Percentiles rank a stretch among this genome's conserved stretches.
Evolutionary conservation across 2,888 invertebrate species (phyloP).

Genomic region (Callyntrura guangdongensis): DNA sequence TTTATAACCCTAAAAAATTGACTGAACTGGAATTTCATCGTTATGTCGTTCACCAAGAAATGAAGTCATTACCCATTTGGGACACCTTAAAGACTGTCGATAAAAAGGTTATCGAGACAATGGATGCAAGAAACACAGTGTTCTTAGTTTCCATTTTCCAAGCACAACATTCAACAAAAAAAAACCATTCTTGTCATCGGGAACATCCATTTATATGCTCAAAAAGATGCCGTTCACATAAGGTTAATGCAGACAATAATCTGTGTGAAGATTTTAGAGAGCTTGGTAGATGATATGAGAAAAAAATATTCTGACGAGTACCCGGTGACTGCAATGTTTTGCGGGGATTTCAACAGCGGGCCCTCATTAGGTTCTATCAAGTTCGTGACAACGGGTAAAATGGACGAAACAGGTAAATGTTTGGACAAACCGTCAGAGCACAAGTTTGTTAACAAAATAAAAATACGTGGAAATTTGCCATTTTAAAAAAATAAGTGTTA

Average conservation of each 20-base stretch:
- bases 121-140: conserved; percentile 82
- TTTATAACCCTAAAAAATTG: conserved; percentile 91
- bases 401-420: conserved; percentile 90
- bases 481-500: conserved; percentile 50
- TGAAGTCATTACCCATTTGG: conserved; percentile 80
- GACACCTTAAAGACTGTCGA: conserved; percentile 42
- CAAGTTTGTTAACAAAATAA: background rate
- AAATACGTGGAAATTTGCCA: conserved; percentile 50
- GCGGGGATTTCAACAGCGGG: conserved; percentile 97
- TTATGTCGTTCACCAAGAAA: conserved; percentile 76
- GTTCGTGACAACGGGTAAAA: conserved; percentile 91
- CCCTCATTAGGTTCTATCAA: conserved; percentile 94
- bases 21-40: conserved; percentile 59
- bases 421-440: conserved; percentile 93
- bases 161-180: conserved; percentile 47
- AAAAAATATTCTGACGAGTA: conserved; percentile 86
- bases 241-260: conserved; percentile 94
- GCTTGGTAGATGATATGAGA: conserved; percentile 85
- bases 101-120: conserved; percentile 49
- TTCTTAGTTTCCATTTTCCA: conserved; percentile 80
- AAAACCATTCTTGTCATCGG: conserved; percentile 80
- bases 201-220: conserved; percentile 93
- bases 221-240: conserved; percentile 96
- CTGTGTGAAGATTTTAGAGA: conserved; percentile 90
- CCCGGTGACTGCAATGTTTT: conserved; percentile 91